A percentile compares a stretch with the other conserved stretches of the same genome.
Conservation (phyloP, 2,888 invertebrate genomes). For the Andrena chrysosceles region DNA sequence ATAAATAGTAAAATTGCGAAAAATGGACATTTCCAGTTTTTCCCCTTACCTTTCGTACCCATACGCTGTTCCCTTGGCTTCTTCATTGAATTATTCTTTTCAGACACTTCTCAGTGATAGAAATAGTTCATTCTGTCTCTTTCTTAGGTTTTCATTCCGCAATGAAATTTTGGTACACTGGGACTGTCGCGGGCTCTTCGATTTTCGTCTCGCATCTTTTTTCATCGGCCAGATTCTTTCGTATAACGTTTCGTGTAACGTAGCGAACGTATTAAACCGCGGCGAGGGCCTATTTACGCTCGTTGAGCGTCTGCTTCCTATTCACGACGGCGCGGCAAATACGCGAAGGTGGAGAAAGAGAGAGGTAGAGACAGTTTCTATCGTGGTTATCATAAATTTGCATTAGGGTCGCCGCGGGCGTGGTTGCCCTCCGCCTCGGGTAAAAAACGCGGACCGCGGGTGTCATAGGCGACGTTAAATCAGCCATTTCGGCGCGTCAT, state of each 20-base stretch:
- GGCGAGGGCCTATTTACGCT: constrained; percentile 33
- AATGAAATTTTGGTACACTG: too few relatives aligned
- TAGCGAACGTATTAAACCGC: constrained; percentile 36
- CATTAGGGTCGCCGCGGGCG: constrained; percentile 47
- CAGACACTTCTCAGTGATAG: too few relatives aligned
- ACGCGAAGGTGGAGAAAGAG: constrained; percentile 31
- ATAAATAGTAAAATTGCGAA: too few relatives aligned
- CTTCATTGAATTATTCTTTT: too few relatives aligned
- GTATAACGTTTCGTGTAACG: constrained; percentile 36
- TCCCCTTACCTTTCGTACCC: too few relatives aligned
- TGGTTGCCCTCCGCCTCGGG: constrained; percentile 8
- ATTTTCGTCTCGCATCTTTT: constrained; percentile 3
- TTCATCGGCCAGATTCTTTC: constrained; percentile 46
- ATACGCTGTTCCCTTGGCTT: too few relatives aligned
- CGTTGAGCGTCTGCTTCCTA: constrained; percentile 53
- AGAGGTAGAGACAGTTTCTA: constrained; percentile 60
- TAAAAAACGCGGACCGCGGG: constrained; percentile 39
- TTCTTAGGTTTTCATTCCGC: too few relatives aligned
- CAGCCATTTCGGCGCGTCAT: constrained; percentile 33
- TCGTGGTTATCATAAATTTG: constrained; percentile 72
- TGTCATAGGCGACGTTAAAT: constrained; percentile 62
- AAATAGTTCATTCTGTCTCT: too few relatives aligned
- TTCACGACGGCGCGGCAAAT: constrained; percentile 61
- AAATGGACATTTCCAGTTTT: too few relatives aligned
- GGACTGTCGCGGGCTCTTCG: neutral